These are phyloP conservation scores for Aulostomus chinensis DNA, from an alignment of 2,797 vertebrate species.

Conservation along the genomic window DNA sequence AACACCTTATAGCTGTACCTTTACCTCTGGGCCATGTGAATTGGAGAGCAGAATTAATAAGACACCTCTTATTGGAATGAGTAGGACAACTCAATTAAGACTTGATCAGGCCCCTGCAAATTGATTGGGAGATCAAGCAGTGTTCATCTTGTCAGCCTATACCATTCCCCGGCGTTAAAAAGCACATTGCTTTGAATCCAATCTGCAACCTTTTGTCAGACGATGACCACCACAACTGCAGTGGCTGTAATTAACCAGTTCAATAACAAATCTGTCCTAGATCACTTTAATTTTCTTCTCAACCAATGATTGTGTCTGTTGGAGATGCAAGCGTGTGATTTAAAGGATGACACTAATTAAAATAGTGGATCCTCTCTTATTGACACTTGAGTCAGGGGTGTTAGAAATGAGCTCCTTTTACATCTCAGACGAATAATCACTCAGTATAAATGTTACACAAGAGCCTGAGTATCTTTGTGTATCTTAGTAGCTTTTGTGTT, in stretches of 20 bases:
- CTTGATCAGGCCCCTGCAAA: constrained; percentile 71
- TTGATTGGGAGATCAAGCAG: constrained; percentile 67
- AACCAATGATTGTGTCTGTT: constrained; percentile 50
- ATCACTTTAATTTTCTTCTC: constrained; percentile 74
- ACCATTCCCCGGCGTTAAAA: constrained; percentile 58
- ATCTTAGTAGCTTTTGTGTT: background rate
- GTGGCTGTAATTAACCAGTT: constrained; percentile 71
- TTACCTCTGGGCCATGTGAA: constrained; percentile 31
- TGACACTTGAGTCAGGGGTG: constrained; percentile 44
- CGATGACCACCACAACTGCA: constrained; percentile 42
- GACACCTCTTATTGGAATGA: constrained; percentile 54
- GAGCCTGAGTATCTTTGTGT: background rate
- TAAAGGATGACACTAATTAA: constrained; percentile 73
- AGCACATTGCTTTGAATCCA: constrained; percentile 62
- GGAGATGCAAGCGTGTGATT: constrained; percentile 44
- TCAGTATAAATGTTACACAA: constrained; percentile 14
- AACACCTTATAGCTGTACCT: constrained; percentile 28
- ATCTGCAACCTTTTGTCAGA: constrained; percentile 62
- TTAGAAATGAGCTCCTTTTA: constrained; percentile 28
- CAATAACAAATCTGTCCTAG: constrained; percentile 72
- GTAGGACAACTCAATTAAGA: constrained; percentile 75
- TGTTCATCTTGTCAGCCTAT: constrained; percentile 59
- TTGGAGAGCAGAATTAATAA: constrained; percentile 60
- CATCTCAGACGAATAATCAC: constrained; percentile 23
- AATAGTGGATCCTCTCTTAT: constrained; percentile 47